These are phyloP conservation scores for Gadus macrocephalus DNA, from an alignment of 2,113 vertebrate species.

Conservation along the genomic window DNA sequence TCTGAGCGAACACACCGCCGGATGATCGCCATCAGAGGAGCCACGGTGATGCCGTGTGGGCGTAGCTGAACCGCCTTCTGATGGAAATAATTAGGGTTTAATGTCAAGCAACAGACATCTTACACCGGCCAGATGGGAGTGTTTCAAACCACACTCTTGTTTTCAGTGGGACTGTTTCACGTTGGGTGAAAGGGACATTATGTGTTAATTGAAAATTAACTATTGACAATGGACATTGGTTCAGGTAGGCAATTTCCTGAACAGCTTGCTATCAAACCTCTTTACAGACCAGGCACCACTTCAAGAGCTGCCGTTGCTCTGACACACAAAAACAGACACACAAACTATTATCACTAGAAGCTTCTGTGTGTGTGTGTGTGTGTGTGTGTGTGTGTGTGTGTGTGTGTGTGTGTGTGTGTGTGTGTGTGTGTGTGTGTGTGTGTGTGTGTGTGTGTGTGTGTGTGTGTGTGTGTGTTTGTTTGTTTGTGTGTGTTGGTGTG, in stretches of 20 bases:
- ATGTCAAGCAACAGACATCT: conserved; percentile 6
- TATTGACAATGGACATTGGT: neutral
- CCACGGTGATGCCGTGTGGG: no score
- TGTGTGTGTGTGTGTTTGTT: neutral
- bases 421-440: no score
- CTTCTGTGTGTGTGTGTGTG: neutral
- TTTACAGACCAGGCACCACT: neutral
- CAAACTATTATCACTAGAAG: no score
- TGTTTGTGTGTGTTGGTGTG: neutral
- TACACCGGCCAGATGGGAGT: neutral
- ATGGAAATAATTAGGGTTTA: conserved; percentile 1
- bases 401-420: no score
- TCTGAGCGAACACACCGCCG: no score
- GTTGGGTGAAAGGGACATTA: neutral
- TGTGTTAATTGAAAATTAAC: neutral
- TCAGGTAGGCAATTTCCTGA: neutral
- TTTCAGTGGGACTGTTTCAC: neutral
- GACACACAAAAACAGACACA: neutral
- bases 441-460: no score
- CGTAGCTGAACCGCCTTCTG: no score
- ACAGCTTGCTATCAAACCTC: neutral
- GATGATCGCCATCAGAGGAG: no score
- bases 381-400: no score
- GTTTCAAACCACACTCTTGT: neutral
- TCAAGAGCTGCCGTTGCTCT: neutral